phyloP scores from a whole-genome alignment of 2,113 vertebrate species.

The Pollachius pollachius region DNA sequence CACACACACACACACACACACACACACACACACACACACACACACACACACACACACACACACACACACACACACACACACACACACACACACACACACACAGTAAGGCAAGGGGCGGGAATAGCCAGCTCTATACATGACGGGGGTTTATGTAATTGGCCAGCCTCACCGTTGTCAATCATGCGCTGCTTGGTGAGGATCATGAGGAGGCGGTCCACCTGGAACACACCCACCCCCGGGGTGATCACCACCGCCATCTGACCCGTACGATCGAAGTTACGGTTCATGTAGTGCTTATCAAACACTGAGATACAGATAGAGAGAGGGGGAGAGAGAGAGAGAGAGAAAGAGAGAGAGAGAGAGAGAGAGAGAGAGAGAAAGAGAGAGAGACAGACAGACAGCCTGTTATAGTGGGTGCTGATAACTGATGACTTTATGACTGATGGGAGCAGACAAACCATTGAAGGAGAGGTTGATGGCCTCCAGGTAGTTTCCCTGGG shows the following conservation, averaged over 20 bases:
- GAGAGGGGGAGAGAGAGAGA: too few relatives aligned
- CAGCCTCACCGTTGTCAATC: constrained; percentile 93
- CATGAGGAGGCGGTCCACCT: constrained; percentile 96
- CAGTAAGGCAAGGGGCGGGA: too few relatives aligned
- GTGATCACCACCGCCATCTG: constrained; percentile 99
- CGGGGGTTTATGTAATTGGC: too few relatives aligned
- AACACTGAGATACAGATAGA: constrained; percentile 77
- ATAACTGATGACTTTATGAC: too few relatives aligned
- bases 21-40: background rate
- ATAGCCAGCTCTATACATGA: too few relatives aligned
- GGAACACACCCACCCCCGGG: constrained; percentile 91
- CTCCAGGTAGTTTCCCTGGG: constrained; percentile 96
- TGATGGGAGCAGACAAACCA: constrained; percentile 69
- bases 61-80: too few relatives aligned
- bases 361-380: too few relatives aligned
- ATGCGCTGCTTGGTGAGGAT: constrained; percentile 98
- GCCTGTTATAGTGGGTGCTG: too few relatives aligned
- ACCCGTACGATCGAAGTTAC: constrained; percentile 96
- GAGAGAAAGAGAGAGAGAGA: too few relatives aligned
- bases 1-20: background rate
- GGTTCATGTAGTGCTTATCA: constrained; percentile 98
- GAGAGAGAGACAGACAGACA: too few relatives aligned
- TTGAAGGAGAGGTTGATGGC: constrained; percentile 98
- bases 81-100: too few relatives aligned
- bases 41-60: too few relatives aligned